phyloP scores from a whole-genome alignment of 2,113 vertebrate species.

The Pseudorhombus dupliciocellatus region DNA sequence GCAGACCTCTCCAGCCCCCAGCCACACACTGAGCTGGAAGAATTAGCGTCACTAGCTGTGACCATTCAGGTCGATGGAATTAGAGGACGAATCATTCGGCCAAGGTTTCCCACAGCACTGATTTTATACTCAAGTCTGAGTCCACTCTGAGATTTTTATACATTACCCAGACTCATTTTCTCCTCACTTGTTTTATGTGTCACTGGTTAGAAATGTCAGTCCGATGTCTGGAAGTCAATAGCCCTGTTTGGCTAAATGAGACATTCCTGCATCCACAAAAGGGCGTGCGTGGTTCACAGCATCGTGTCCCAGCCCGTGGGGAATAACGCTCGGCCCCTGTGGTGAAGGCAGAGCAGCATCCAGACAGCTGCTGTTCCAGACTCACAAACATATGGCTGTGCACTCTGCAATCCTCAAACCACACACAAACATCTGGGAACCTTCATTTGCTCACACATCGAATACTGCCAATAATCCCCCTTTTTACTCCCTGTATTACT shows the following conservation, averaged over 20 bases:
- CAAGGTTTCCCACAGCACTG: neutral
- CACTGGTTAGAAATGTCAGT: too few species aligned
- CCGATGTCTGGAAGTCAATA: too few species aligned
- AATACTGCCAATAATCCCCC: neutral
- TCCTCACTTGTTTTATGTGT: neutral
- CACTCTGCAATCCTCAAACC: neutral
- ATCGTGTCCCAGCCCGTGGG: constrained; percentile 14
- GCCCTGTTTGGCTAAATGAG: too few species aligned
- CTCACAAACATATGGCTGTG: constrained; percentile 16
- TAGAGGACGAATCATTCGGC: constrained; percentile 39
- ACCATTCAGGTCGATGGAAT: constrained; percentile 42
- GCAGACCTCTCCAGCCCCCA: constrained; percentile 4
- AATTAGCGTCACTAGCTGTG: constrained; percentile 44
- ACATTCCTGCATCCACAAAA: neutral
- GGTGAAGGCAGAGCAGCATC: constrained; percentile 10
- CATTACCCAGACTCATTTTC: neutral
- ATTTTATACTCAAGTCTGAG: constrained; percentile 3
- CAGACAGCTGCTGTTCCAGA: constrained; percentile 23
- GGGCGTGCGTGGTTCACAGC: neutral
- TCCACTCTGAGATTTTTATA: neutral
- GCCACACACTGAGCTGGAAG: neutral
- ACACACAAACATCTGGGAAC: constrained; percentile 3
- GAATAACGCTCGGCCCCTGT: neutral
- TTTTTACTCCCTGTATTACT: constrained; percentile 11
- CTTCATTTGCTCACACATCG: neutral